phyloP scores from a whole-genome alignment of 2,888 invertebrate species.

The Metopia argyrocephala region DNA sequence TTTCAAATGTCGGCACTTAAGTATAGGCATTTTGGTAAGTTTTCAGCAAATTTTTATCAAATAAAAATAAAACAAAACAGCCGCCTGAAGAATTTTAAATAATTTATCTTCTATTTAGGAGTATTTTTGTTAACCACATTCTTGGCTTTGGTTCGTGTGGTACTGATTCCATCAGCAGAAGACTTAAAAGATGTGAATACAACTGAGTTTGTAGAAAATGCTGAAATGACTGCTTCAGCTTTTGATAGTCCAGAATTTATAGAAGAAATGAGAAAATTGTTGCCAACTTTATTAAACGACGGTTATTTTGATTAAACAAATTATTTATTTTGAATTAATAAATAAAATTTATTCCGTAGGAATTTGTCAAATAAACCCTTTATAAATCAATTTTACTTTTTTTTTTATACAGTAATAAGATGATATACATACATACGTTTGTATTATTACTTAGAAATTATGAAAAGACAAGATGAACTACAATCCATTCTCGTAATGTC shows the following conservation, averaged over 20 bases:
- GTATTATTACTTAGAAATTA: too few species aligned
- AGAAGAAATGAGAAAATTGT: slow-evolving; percentile 35
- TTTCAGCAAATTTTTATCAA: too few species aligned
- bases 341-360: too few species aligned
- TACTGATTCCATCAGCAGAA: not conserved
- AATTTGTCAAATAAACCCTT: too few species aligned
- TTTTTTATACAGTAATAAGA: too few species aligned
- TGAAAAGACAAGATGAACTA: too few species aligned
- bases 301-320: slow-evolving; percentile 52
- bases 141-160: not conserved
- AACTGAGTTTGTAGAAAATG: slow-evolving; percentile 20
- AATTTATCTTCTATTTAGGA: not conserved
- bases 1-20: slow-evolving; percentile 56
- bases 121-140: not conserved
- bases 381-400: too few species aligned
- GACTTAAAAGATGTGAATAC: slow-evolving; percentile 10
- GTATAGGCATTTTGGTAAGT: slow-evolving; percentile 60
- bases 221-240: not conserved
- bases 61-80: too few species aligned
- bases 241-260: slow-evolving; percentile 37
- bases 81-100: too few species aligned
- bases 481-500: too few species aligned
- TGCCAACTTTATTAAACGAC: slow-evolving; percentile 45
- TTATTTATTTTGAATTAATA: not conserved
- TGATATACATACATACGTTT: too few species aligned